Evolutionary conservation across 1,140 invertebrate species (phyloP), one percentile per base, ranked within the genome.

Genomic region (Galendromus occidentalis): DNA sequence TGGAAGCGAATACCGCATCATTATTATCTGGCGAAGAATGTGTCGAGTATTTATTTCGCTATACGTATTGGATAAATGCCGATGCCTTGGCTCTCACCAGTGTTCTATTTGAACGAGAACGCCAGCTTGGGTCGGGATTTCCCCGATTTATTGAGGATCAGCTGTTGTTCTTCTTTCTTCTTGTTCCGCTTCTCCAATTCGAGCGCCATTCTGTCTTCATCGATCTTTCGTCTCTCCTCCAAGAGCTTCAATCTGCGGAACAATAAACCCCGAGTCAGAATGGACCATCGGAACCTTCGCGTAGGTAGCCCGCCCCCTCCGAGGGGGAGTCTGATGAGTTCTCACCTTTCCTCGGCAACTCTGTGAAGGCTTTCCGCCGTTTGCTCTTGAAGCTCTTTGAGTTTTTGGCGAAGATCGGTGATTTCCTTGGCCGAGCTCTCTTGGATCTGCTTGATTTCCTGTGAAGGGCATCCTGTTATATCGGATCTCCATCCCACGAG

Each of bases 141-240:
- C 25, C 51, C 51, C 25, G 51, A 29, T 59, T 59, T 59, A 22
- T 59, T 59, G 22, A 59, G 51, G 51, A 59, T 59, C 51, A 59
- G 22, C 6, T 59, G 51, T 59, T 59, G 51, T 22, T 59, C 51
- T 6, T 25, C 51, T 59, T 59, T 59, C 51, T 59, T 59, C 51
- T 25, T 17, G 14, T 59, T 33, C 22, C 51, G 51, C 9, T 59
- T 59, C 51, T 59, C 51, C 51, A 29, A 12, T 33, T 59, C 51
- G 9, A 59, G 51, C 12, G 51, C 51, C 51, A 59, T 59, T 25
- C 51, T 17, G 9, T 59, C 51, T 22, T 59, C 51, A 59, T 59
- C 51, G 25, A 59, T 25, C 51, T 59, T 59, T 59, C 51, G 12
- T 25, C 51, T 25, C 20, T 59, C 51, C 9, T 59, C 51, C 25